Evolutionary conservation across 2,113 vertebrate genomes (phyloP), one percentile per base, ranked within the genome.

Genomic region (Bujurquina vittata): DNA sequence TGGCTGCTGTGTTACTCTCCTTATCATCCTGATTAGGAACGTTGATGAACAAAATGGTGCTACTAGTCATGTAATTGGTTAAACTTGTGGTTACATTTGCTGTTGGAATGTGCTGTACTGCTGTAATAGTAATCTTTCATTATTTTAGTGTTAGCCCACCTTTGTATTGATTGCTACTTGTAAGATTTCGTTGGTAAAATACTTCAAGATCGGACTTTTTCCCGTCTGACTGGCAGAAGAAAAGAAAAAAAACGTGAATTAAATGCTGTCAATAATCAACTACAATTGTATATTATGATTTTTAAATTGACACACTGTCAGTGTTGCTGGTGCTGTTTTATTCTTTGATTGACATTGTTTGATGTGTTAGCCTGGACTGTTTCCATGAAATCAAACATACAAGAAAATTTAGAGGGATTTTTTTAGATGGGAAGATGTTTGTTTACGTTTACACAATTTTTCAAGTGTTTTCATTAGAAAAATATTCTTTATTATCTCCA

Each of bases 31-130:
- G 29, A 63, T 74, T 81, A 83, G 69, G 79, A 91, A 89, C 84
- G 82, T 82, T n/a, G 7, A 74, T 67, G 20, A 85, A 75, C 35
- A 84, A 83, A 92, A 80, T 12, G 90, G 94, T 94, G 95, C 94
- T 94, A 87, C 86, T 33, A 75, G 78, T 78, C 80, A 79, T 73
- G 23, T 35, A 81, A 63, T 61, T 84, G 75, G 81, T 83, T 75
- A 76, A 93, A 86, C 23, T 63, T 72, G 56, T 63, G 15, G 57
- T 85, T 78, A 49, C 84, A 83, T 29, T 56, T 22, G 26, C 29
- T 92, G 83, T 87, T 76, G 11, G 60, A 73, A 23, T 85, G 49
- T 46, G 72, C 15, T 77, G 35, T 49, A 56, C 14, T 85, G 10
- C 15, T 89, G 69, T 59, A 55, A 52, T 63, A 12, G 63, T n/a